Base-by-base conservation (phyloP, 2,888 invertebrate genomes). In the Leptothorax acervorum region DNA sequence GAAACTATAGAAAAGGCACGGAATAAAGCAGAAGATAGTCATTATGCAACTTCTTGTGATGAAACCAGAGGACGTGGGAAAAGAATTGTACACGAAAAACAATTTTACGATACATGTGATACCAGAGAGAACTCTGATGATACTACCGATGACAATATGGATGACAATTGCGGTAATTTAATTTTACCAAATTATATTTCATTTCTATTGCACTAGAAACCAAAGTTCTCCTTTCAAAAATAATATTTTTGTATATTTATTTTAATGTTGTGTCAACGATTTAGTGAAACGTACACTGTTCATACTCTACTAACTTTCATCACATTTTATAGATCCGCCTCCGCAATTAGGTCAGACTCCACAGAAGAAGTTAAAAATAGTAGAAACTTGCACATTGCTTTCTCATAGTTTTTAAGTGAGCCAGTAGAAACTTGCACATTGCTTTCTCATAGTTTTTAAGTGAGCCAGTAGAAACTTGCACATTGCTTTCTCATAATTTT, bases 261-360 rank as follows among this genome's bases (percentile, higher is more conserved):
- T 45, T 45, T 45, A 12, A 55, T 53, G 5, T 53, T 68, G 15
- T 70, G 0, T 35, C 15, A 23, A 53, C 3, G 35, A 70, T 70
- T 70, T n/a, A 53, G 35, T 51, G 0, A 35, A 23, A 53, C 23
- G 39, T 6, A 51, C 35, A 35, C 9, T 71, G 8, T 70, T 35
- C 2, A 70, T 3, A 18, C 5, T 70, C 53, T 55, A 71, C 12
- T 31, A 68, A 71, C 11, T 53, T 71, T 70, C 15, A 66, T 66
- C n/a, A 70, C 1, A 70, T 70, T 53, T 53, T 53, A 53, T 23
- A 71, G 70, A 71, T 53, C 35, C 8, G 23, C 4, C 53, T 71
- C n/a, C n/a, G 15, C 53, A 35, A n/a, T 70, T 71, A n/a, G 0
- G 3, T 70, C n/a, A 71, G 15, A 39, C 4, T 55, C 35, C 6